Conservation (phyloP, 2,888 invertebrate species). For the Candidula unifasciata region DNA sequence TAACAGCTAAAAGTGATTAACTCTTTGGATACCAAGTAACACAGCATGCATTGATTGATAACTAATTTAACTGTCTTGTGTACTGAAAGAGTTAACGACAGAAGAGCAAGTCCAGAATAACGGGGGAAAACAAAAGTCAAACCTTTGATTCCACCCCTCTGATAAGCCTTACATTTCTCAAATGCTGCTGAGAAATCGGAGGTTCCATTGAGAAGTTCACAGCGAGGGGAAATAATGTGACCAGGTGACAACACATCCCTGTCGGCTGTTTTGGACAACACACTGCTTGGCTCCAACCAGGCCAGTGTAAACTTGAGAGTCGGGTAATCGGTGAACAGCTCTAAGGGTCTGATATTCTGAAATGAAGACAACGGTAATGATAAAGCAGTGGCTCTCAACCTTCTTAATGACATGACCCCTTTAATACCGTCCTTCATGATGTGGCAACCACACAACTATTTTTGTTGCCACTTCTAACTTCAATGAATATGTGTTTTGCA, state of each 20-base stretch:
- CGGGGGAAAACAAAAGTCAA: conserved; percentile 48
- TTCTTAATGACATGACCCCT: no score
- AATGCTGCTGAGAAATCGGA: conserved; percentile 51
- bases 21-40: no score
- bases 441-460: no score
- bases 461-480: no score
- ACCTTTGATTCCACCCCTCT: conserved; percentile 51
- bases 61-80: no score
- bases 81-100: neutral
- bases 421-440: no score
- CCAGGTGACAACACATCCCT: conserved; percentile 33
- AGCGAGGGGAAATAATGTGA: conserved; percentile 42
- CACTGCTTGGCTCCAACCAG: conserved; percentile 80
- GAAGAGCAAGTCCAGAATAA: conserved; percentile 16
- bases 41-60: no score
- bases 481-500: no score
- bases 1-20: neutral
- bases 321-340: conserved; percentile 88
- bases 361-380: neutral
- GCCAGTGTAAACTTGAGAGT: conserved; percentile 89
- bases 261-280: conserved; percentile 17
- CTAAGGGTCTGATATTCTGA: conserved; percentile 80
- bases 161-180: conserved; percentile 53
- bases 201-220: conserved; percentile 46
- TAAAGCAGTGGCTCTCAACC: no score